phyloP scores from a whole-genome alignment of 2,113 vertebrate species.

The Sinocyclocheilus anshuiensis region DNA sequence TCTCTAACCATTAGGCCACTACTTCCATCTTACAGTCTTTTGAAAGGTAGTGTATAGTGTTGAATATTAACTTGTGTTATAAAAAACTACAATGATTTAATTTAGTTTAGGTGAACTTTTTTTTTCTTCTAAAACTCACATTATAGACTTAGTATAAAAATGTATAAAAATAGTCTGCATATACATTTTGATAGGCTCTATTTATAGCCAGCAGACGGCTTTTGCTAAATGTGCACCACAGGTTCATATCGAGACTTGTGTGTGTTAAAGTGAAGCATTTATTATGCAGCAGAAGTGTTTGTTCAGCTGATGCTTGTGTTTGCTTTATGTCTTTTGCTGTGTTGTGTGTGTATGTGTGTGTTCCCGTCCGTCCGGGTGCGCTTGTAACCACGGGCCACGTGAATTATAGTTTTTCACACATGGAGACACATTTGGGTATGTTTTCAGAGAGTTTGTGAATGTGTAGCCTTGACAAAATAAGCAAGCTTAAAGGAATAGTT shows the following conservation, averaged over 20 bases:
- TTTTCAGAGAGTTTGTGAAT: neutral
- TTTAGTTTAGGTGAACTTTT: no score
- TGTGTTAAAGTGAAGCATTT: constrained; percentile 3
- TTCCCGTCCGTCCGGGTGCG: neutral
- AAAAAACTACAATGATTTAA: no score
- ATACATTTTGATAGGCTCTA: neutral
- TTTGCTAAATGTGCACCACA: neutral
- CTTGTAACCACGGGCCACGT: neutral
- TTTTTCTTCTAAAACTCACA: no score
- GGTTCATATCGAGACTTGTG: neutral
- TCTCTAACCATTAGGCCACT: no score
- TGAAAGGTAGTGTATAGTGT: no score
- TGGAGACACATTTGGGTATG: neutral
- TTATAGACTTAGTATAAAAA: no score
- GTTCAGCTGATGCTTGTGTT: constrained; percentile 29
- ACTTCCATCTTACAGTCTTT: no score
- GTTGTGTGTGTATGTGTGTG: neutral
- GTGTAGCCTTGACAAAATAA: constrained; percentile 56
- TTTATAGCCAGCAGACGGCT: neutral
- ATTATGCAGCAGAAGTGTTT: constrained; percentile 28
- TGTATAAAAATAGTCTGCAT: no score
- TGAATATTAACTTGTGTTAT: no score
- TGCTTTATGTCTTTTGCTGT: neutral
- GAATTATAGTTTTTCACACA: neutral
- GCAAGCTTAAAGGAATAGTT: constrained; percentile 26